These are phyloP conservation scores for Anas bernieri DNA, from an alignment of 2,797 vertebrate species.

Conservation along the genomic window DNA sequence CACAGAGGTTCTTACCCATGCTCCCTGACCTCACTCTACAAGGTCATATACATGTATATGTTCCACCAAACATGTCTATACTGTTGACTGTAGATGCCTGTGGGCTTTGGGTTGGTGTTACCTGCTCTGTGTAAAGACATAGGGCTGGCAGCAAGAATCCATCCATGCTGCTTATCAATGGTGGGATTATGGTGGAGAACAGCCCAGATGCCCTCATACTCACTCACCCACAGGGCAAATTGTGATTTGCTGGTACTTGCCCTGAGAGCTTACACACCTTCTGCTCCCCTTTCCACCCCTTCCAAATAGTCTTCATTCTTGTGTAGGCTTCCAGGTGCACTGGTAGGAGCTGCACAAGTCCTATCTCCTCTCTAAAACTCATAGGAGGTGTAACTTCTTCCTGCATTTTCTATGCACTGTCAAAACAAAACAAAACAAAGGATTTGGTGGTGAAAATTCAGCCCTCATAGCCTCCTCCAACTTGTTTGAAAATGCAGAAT, in stretches of 20 bases:
- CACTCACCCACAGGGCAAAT: not conserved
- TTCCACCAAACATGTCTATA: accelerated
- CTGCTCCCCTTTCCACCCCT: not conserved
- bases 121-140: not conserved
- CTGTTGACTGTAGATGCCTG: not conserved
- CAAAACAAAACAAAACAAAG: not conserved
- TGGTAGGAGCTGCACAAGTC: not conserved
- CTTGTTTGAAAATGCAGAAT: not conserved
- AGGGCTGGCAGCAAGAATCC: not conserved
- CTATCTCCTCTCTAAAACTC: not conserved
- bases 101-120: not conserved
- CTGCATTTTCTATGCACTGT: not conserved
- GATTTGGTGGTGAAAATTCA: not conserved
- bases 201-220: not conserved
- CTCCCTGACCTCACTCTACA: not conserved
- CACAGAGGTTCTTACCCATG: not conserved
- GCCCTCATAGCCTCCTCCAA: not conserved
- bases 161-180: not conserved
- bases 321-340: not conserved
- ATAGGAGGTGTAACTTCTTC: not conserved
- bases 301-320: not conserved
- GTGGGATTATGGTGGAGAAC: not conserved
- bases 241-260: not conserved
- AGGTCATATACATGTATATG: not conserved
- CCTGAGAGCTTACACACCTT: not conserved